Evolutionary conservation across 1,140 invertebrate genomes (phyloP), one percentile per base, ranked within the genome.

Genomic region (Pomacea maculata): DNA sequence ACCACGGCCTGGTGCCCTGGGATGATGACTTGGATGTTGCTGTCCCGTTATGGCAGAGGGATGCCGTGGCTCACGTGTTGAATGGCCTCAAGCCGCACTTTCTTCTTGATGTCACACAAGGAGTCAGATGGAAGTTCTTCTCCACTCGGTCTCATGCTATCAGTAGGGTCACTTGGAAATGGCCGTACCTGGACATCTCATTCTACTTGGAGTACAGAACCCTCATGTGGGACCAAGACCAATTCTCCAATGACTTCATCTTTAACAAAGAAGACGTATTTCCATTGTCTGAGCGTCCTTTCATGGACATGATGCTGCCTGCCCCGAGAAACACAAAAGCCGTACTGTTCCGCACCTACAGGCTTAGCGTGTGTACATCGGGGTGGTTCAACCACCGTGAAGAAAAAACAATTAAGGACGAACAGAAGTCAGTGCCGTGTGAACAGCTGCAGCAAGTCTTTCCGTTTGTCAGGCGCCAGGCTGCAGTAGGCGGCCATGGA

Each of bases 1-100:
- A 86, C 45, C 85, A 86, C 74, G 84, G 79, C 61, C 81, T 85
- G 34, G 81, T 86, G 14, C 85, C 85, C 11, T 86, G 85, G 85
- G 85, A 86, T 73, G 85, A 86, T 55, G 85, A 86, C 71, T 75
- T 84, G n/a, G 85, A 86, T 52, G 61, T 86, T 12, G 71, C 80
- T 10, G 63, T 86, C 21, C 79, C 79, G n/a, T n/a, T 61, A 8
- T n/a, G 45, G 19, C 29, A 79, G 29, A 61, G 19, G 63, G 11
- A 14, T 19, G 1, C 12, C 1, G 2, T 29, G 6, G 1, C 17
- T 5, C 1, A 15, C 0, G 12, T 52, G 4, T 34, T 77, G 34
- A 6, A 15, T 11, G 10, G 17, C 9, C 57, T 57, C 19, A n/a
- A 63, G 29, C 52, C 68, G 52, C 82, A 74, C 15, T 21, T 55